Conservation (phyloP, 1,140 invertebrate species). For the Diploscapter pachys region DNA sequence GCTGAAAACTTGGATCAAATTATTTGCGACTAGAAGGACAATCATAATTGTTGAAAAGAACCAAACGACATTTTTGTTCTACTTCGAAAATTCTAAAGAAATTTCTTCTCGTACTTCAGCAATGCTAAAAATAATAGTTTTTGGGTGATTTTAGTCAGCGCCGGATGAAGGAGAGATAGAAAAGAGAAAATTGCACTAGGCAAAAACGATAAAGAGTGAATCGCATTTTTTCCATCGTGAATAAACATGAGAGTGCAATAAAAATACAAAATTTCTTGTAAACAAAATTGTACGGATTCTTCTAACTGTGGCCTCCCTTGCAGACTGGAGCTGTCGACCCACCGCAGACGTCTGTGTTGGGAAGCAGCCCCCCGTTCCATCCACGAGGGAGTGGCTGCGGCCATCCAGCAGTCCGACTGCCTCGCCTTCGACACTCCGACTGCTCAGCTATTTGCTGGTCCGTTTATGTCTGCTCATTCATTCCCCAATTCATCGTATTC, state of each 20-base stretch:
- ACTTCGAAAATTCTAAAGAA: too few relatives aligned
- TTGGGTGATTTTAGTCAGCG: too few relatives aligned
- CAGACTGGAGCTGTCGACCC: conserved; percentile 89
- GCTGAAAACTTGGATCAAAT: neutral
- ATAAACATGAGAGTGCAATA: too few relatives aligned
- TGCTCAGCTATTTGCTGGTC: conserved; percentile 85
- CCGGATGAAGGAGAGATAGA: too few relatives aligned
- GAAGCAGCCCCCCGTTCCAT: conserved; percentile 97
- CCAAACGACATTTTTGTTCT: too few relatives aligned
- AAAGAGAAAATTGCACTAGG: too few relatives aligned
- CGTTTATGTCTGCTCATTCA: neutral
- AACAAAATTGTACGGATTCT: too few relatives aligned
- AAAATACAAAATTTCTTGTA: too few relatives aligned
- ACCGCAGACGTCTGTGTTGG: conserved; percentile 88
- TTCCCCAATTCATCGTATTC: neutral
- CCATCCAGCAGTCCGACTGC: conserved; percentile 97
- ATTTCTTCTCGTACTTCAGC: too few relatives aligned
- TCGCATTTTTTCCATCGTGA: too few relatives aligned
- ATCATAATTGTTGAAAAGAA: neutral
- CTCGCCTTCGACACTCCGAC: conserved; percentile 97
- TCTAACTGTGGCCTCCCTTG: conserved; percentile 28
- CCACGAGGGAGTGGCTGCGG: conserved; percentile 94
- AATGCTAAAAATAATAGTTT: too few relatives aligned
- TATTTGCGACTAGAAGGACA: conserved; percentile 6
- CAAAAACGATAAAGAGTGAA: too few relatives aligned